phyloP scores from a whole-genome alignment of 2,797 vertebrate species.

The Brotula barbata region DNA sequence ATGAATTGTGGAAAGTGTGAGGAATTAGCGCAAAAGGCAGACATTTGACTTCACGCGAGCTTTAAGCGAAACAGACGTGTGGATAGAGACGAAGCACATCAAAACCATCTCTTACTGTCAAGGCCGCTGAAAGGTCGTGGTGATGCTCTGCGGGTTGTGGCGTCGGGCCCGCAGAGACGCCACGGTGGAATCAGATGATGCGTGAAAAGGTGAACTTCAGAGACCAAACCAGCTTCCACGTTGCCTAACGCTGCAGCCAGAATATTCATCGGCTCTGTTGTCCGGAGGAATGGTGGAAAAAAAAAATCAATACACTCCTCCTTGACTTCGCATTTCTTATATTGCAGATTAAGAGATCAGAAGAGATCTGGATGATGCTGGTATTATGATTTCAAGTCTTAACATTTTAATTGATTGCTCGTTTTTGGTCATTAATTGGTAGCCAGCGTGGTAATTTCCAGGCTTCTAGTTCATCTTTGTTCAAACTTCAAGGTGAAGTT shows the following conservation, averaged over 20 bases:
- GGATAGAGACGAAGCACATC: slow-evolving; percentile 13
- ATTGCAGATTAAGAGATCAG: too few species aligned
- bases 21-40: too few species aligned
- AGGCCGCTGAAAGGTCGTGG: slow-evolving; percentile 59
- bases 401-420: slow-evolving; percentile 1
- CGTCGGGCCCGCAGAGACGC: slow-evolving; percentile 43
- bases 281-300: slow-evolving; percentile 52
- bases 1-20: neutral
- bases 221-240: slow-evolving; percentile 70
- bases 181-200: slow-evolving; percentile 53
- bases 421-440: too few species aligned
- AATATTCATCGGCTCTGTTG: slow-evolving; percentile 66
- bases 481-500: slow-evolving; percentile 6
- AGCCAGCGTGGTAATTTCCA: neutral
- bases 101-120: slow-evolving; percentile 46
- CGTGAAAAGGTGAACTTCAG: slow-evolving; percentile 60
- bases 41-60: too few species aligned
- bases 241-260: slow-evolving; percentile 59
- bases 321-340: too few species aligned
- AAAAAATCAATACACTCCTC: slow-evolving; percentile 49
- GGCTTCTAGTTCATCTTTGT: neutral
- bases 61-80: slow-evolving; percentile 9
- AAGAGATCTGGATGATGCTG: too few species aligned
- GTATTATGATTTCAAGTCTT: slow-evolving; percentile 11
- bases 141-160: slow-evolving; percentile 31